Evolutionary conservation across 2,888 invertebrate species (phyloP), one percentile per base, ranked within the genome.

Genomic region (Polydrusus pterygomalis): DNA sequence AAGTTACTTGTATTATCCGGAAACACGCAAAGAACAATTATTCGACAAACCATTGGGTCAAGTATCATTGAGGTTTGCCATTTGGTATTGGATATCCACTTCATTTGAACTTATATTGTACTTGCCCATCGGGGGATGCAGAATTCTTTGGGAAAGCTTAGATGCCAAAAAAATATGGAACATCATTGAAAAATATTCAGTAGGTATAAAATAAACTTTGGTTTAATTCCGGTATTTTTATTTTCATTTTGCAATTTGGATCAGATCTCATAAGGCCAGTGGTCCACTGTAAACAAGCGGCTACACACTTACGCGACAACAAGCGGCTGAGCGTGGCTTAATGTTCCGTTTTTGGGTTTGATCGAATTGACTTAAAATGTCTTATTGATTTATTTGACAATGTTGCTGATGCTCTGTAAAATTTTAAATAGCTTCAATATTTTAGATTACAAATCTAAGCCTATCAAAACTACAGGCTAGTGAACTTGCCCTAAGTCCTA

Each of bases 31-130:
- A 11, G 8, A 38, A 18, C 2, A 17, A 60, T 38, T 38, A 11
- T 15, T 17, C 0, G 17, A 51, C 17, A 34, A 49, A 65, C 18
- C 38, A 11, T 13, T 34, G 34, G 34, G 49, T 11, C 17, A 11
- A 17, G 34, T 49, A 49, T 65, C 65, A 20, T 43, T 72, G n/a
- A 64, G 64, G 18, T 56, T 40, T 30, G 17, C 71, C 3, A 72
- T 56, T 15, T 72, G 71, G 71, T 72, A 65, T 43, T 63, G 71
- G 71, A 43, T 72, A 3, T 51, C 64, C 25, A 43, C 71, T 25
- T 40, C 54, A 18, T 43, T 54, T 38, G 71, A 72, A 15, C 11
- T 72, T n/a, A 45, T 72, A 2, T 0, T 18, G 2, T 54, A n/a
- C 13, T 56, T 45, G 15, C 8, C n/a, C 10, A 10, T 25, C 5